Evolutionary conservation across 2,888 invertebrate genomes (phyloP).

Genomic region (Tanypteryx hageni): DNA sequence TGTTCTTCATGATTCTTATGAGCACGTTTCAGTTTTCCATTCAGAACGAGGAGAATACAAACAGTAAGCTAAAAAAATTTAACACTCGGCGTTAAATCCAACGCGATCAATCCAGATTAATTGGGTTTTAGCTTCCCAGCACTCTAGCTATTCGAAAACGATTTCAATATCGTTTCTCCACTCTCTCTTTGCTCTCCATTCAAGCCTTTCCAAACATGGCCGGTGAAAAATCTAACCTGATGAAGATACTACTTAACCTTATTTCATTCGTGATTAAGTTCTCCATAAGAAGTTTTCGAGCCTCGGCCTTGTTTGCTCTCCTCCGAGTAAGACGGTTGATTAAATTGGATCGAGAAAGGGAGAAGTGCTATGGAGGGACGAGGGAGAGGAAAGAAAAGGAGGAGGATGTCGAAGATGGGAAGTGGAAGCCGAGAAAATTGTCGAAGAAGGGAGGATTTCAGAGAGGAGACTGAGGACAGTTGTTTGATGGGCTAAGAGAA

Average conservation of each 20-base stretch:
- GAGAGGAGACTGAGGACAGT: background rate
- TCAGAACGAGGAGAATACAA: background rate
- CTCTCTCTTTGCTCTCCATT: background rate
- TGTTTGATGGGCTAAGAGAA: background rate
- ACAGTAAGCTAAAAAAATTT: background rate
- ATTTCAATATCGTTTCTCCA: background rate
- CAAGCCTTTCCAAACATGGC: background rate
- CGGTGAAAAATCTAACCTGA: background rate
- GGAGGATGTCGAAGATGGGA: background rate
- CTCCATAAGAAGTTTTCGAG: background rate
- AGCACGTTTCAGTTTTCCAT: background rate
- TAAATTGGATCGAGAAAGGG: background rate
- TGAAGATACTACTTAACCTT: background rate
- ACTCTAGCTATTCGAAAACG: background rate
- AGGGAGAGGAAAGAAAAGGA: background rate
- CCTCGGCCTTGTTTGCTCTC: background rate
- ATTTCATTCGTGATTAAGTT: background rate
- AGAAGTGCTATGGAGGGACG: background rate
- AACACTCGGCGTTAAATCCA: background rate
- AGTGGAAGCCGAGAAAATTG: background rate
- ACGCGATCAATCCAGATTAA: background rate
- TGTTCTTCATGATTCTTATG: background rate
- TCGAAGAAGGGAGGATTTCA: background rate
- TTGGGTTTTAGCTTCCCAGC: background rate
- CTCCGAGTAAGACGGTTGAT: background rate